A percentile compares a stretch with the other conserved stretches of the same genome.
Evolutionary conservation across 2,888 invertebrate species (phyloP).

Genomic region (Diplazon laetatorius): DNA sequence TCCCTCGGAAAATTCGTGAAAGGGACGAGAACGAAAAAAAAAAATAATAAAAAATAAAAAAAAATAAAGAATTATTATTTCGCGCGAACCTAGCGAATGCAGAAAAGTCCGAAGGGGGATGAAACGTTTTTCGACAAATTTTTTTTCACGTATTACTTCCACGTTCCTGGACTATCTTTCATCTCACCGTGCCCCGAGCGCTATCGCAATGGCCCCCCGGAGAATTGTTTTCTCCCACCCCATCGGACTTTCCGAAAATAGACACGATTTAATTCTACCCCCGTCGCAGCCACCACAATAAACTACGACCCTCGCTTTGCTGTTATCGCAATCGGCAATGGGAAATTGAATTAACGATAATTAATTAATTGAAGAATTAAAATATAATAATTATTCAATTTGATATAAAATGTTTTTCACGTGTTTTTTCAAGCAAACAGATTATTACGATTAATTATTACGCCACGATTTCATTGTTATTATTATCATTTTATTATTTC

Average conservation of each 20-base stretch:
- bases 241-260: constrained; percentile 22
- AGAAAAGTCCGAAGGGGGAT: no score
- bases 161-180: constrained; percentile 42
- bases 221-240: constrained; percentile 31
- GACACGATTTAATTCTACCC: constrained; percentile 59
- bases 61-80: neutral
- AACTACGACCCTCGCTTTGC: constrained; percentile 28
- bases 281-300: constrained; percentile 13
- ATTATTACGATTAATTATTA: no score
- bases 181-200: constrained; percentile 14
- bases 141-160: constrained; percentile 53
- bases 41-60: no score
- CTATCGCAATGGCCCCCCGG: constrained; percentile 50
- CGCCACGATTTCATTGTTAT: no score
- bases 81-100: neutral
- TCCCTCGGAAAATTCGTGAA: constrained; percentile 24
- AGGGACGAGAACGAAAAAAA: neutral
- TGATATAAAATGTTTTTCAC: no score
- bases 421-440: no score
- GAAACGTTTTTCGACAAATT: constrained; percentile 46
- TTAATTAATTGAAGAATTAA: no score
- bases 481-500: no score
- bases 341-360: no score
- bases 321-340: constrained; percentile 9
- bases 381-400: no score